Evolutionary conservation across 2,888 invertebrate genomes (phyloP).

Genomic region (Caenorhabditis sp.): DNA sequence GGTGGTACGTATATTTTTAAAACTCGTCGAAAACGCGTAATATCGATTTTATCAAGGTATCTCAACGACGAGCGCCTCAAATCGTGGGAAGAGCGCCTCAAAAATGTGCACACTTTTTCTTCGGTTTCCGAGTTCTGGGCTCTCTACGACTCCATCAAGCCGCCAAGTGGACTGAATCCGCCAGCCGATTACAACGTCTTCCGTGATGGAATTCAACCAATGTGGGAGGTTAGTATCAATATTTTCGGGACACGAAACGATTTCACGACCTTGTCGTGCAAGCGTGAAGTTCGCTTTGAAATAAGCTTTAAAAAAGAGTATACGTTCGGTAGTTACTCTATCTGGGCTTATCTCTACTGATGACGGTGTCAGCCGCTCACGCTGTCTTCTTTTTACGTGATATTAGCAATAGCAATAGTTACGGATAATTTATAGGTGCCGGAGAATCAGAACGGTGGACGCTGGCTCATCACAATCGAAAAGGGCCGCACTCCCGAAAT

Average conservation of each 20-base stretch:
- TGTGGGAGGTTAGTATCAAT: slow-evolving; percentile 83
- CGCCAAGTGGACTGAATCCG: slow-evolving; percentile 67
- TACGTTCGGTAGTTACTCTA: too few species aligned
- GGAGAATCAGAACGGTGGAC: slow-evolving; percentile 81
- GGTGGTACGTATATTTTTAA: slow-evolving; percentile 31
- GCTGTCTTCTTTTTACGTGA: too few species aligned
- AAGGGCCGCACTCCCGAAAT: slow-evolving; percentile 58
- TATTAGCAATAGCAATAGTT: too few species aligned
- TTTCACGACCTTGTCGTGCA: too few species aligned
- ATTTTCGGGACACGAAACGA: too few species aligned
- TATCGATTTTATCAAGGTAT: slow-evolving; percentile 53
- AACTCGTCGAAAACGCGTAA: too few species aligned
- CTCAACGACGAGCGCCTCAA: slow-evolving; percentile 61
- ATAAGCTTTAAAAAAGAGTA: too few species aligned
- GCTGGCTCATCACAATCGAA: slow-evolving; percentile 80
- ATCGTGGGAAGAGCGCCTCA: slow-evolving; percentile 94
- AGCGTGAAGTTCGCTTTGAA: too few species aligned
- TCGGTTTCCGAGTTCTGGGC: slow-evolving; percentile 99
- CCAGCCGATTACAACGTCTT: slow-evolving; percentile 78
- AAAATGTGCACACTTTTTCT: slow-evolving; percentile 92
- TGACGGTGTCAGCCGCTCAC: too few species aligned
- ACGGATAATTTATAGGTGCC: slow-evolving; percentile 77
- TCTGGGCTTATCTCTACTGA: too few species aligned
- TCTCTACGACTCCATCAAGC: slow-evolving; percentile 88
- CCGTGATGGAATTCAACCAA: slow-evolving; percentile 81